A percentile compares a stretch with the other conserved stretches of the same genome.
Evolutionary conservation across 2,113 vertebrate genomes (phyloP).

Genomic region (Gracilinanus agilis): DNA sequence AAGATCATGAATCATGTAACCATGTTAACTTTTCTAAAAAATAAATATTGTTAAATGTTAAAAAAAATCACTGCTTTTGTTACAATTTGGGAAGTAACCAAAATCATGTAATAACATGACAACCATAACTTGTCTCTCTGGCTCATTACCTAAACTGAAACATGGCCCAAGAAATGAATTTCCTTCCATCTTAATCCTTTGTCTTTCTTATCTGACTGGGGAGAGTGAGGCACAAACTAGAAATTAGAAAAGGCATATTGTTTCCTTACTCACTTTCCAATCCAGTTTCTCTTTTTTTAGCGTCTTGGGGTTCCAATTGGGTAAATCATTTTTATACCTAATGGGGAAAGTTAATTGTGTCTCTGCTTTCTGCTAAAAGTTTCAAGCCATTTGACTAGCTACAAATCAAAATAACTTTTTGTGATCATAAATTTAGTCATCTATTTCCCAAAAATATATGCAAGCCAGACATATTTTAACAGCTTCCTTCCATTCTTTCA

Average conservation of each 20-base stretch:
- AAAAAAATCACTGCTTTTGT: neutral
- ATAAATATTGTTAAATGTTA: no score
- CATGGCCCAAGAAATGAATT: neutral
- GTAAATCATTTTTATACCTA: neutral
- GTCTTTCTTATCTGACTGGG: neutral
- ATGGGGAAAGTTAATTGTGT: neutral
- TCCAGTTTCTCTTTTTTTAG: neutral
- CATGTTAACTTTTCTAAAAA: no score
- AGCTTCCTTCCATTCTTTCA: neutral
- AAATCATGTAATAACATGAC: neutral
- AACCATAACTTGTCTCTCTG: neutral
- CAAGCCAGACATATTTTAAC: neutral
- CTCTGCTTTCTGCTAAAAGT: constrained; percentile 24
- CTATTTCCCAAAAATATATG: neutral
- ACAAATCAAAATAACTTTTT: neutral
- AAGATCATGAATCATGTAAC: no score
- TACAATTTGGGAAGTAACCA: neutral
- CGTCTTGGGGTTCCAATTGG: neutral
- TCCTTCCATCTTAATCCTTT: neutral
- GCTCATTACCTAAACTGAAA: neutral
- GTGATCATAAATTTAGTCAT: neutral
- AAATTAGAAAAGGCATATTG: neutral
- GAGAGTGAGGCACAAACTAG: neutral
- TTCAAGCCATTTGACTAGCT: neutral
- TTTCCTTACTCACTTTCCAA: neutral